Evolutionary conservation across 2,113 vertebrate species (phyloP).

Genomic region (Dicentrarchus labrax): DNA sequence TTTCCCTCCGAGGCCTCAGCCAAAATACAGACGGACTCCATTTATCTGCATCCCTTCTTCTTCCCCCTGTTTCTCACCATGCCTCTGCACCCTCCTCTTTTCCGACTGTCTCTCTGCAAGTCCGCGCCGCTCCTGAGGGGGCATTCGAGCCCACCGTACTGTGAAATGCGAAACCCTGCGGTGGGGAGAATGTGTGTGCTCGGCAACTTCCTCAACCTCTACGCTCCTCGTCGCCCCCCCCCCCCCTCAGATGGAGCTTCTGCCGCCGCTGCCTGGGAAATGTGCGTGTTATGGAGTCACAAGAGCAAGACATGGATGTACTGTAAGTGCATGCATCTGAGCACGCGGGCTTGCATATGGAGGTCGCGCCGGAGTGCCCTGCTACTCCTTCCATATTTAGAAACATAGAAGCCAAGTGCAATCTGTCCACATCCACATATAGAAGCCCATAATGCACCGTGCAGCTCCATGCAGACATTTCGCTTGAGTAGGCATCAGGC

Average conservation of each 20-base stretch:
- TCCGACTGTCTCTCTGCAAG: constrained; percentile 27
- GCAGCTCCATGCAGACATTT: constrained; percentile 44
- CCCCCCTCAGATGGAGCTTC: constrained; percentile 21
- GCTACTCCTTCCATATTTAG: constrained; percentile 53
- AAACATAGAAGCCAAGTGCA: constrained; percentile 5
- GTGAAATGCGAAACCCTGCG: constrained; percentile 78
- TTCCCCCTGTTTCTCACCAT: constrained; percentile 13
- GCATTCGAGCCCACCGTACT: constrained; percentile 63
- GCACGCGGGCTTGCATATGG: constrained; percentile 14
- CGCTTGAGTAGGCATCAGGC: constrained; percentile 54
- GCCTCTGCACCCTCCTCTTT: constrained; percentile 4
- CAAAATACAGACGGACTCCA: constrained; percentile 30
- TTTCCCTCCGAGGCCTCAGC: constrained; percentile 2
- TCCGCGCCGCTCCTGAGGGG: constrained; percentile 25
- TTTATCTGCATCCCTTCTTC: constrained; percentile 10
- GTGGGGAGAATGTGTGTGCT: constrained; percentile 75
- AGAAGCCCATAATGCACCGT: constrained; percentile 45
- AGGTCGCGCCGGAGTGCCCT: constrained; percentile 22
- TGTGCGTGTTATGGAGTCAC: constrained; percentile 27
- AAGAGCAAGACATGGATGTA: constrained; percentile 1
- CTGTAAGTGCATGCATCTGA: constrained; percentile 35
- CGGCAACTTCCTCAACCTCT: constrained; percentile 73
- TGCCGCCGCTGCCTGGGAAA: constrained; percentile 1
- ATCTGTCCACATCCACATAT: constrained; percentile 35
- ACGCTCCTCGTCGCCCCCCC: constrained; percentile 13